Evolutionary conservation across 2,888 invertebrate species (phyloP).

Genomic region (Brenthis daphne): DNA sequence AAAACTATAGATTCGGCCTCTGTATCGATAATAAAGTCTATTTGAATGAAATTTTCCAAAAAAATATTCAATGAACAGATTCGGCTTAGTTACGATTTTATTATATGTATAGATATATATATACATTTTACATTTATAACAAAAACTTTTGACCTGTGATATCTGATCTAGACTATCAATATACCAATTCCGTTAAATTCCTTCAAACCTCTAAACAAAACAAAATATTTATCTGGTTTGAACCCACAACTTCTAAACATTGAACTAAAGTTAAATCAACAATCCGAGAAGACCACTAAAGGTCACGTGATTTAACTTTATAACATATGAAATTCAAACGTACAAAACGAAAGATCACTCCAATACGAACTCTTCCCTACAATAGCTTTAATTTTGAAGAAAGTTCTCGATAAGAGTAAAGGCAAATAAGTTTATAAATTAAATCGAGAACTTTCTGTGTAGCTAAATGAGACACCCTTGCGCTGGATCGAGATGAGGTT

Average conservation of each 20-base stretch:
- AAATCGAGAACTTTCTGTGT: conserved; percentile 73
- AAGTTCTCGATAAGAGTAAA: conserved; percentile 63
- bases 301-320: background rate
- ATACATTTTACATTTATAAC: no score
- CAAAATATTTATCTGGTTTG: background rate
- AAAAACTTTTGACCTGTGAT: no score
- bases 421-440: conserved; percentile 77
- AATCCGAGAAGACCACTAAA: background rate
- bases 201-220: no score
- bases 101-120: no score
- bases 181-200: no score
- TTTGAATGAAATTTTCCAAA: no score
- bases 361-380: conserved; percentile 12
- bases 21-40: no score
- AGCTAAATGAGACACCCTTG: conserved; percentile 69
- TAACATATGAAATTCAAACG: conserved; percentile 9
- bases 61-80: no score
- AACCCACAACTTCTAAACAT: background rate
- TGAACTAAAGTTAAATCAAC: background rate
- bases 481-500: conserved; percentile 51
- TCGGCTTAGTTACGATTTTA: no score
- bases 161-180: no score
- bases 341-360: conserved; percentile 10
- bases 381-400: conserved; percentile 43
- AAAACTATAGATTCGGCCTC: no score